Evolutionary conservation across 2,888 invertebrate species (phyloP).

Genomic region (Sphinx pinastri): DNA sequence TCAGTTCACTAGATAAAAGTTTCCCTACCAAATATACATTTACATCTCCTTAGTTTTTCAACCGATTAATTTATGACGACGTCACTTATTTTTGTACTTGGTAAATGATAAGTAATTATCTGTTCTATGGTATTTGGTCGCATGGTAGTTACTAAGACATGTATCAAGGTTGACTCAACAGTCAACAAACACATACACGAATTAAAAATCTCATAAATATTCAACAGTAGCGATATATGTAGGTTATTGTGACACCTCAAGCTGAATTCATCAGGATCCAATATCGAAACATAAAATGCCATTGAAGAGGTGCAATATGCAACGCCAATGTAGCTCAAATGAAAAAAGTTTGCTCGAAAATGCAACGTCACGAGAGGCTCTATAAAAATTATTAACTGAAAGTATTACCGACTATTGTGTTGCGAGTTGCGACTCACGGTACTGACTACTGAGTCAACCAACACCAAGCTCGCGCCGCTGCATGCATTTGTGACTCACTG

Average conservation of each 20-base stretch:
- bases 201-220: conserved; percentile 12
- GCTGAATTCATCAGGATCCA: background rate
- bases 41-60: no score
- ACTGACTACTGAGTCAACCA: conserved; percentile 49
- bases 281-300: background rate
- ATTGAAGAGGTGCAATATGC: background rate
- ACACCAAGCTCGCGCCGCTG: conserved; percentile 41
- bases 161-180: background rate
- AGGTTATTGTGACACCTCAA: conserved; percentile 9
- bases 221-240: conserved; percentile 2
- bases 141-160: background rate
- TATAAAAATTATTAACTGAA: conserved; percentile 40
- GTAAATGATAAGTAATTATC: background rate
- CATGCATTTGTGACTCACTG: conserved; percentile 66
- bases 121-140: background rate
- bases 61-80: no score
- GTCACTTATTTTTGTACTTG: no score
- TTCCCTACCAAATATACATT: no score
- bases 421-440: conserved; percentile 33
- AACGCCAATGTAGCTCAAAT: background rate
- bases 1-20: no score
- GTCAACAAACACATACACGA: background rate
- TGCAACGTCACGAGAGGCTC: background rate
- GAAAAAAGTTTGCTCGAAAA: background rate
- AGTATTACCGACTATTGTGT: conserved; percentile 48